Base-by-base conservation (phyloP, 2,888 invertebrate species). In the Ochropacha duplaris region DNA sequence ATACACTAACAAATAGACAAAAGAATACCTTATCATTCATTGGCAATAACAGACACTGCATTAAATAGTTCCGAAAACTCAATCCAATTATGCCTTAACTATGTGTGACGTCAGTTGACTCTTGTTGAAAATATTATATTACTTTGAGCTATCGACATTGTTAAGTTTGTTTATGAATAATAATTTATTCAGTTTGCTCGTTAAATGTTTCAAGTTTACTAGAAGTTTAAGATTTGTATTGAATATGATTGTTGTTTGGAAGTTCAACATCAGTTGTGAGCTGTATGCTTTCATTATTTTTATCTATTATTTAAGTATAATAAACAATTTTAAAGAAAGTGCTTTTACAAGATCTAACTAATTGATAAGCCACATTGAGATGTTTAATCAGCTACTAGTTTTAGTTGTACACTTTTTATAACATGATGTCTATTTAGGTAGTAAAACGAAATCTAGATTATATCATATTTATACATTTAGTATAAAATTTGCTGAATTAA, bases 331-430 rank as follows among this genome's bases (percentile, higher is more conserved):
- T 84, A 85, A 87, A 87, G 86, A 85, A 91, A 90, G 92, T 92
- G 92, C 92, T 92, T 91, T 91, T 90, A 92, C 86, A 89, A 92
- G 91, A 92, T 92, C 90, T 92, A 87, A 91, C 84, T 90, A 91
- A 88, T 90, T 86, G 80, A 87, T 92, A 92, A 90, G 90, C 90
- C 89, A 90, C 90, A 87, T 86, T 90, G 89, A 90, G 88, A 91
- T 91, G 91, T 92, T 89, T 91, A 91, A 91, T 92, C 92, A 90
- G 92, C 92, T 92, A 90, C 81, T 92, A 92, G 92, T 86, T 88
- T 91, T 92, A 92, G 92, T 92, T 92, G 90, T 92, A 92, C 92
- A 92, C 92, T 92, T 92, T 92, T 92, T 92, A 91, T 92, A 91
- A 92, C 90, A 92, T 90, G 90, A 92, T 91, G 89, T 91, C 91